These are phyloP conservation scores for Ichneumon xanthorius DNA, from an alignment of 2,888 invertebrate species.

Conservation along the genomic window DNA sequence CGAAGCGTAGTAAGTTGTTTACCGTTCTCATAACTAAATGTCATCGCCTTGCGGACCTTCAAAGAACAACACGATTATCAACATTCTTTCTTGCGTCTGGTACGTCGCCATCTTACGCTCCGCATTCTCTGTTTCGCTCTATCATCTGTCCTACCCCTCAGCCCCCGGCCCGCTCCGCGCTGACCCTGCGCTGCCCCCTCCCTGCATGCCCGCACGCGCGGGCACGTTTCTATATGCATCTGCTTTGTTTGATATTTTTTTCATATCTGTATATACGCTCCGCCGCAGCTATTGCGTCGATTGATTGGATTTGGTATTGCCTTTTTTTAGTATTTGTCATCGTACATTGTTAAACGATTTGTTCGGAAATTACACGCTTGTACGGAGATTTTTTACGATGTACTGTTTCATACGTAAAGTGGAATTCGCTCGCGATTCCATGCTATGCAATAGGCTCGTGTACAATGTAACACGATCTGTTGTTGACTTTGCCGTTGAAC, in stretches of 20 bases:
- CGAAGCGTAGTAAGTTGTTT: slow-evolving; percentile 95
- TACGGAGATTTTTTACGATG: not conserved
- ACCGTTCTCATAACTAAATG: not conserved
- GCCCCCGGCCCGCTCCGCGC: slow-evolving; percentile 38
- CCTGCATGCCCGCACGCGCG: slow-evolving; percentile 3
- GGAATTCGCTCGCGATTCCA: not conserved
- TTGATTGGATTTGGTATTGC: not conserved
- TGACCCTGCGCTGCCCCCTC: too few species aligned
- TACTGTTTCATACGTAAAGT: not conserved
- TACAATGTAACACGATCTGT: not conserved
- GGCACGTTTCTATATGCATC: slow-evolving; percentile 24
- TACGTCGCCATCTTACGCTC: slow-evolving; percentile 55
- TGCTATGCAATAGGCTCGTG: not conserved
- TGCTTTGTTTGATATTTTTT: slow-evolving; percentile 46
- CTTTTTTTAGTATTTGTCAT: slow-evolving; percentile 1
- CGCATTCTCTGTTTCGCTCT: slow-evolving; percentile 38
- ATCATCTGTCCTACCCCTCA: slow-evolving; percentile 42
- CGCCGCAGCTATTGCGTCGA: slow-evolving; percentile 26
- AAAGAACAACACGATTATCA: not conserved
- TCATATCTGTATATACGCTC: slow-evolving; percentile 22
- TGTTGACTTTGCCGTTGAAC: not conserved
- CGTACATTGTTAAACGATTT: not conserved
- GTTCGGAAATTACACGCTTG: not conserved
- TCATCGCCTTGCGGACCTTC: slow-evolving; percentile 9
- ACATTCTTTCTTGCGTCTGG: slow-evolving; percentile 50